Evolutionary conservation across 1,140 invertebrate genomes (phyloP).

Genomic region (Sitophilus oryzae): DNA sequence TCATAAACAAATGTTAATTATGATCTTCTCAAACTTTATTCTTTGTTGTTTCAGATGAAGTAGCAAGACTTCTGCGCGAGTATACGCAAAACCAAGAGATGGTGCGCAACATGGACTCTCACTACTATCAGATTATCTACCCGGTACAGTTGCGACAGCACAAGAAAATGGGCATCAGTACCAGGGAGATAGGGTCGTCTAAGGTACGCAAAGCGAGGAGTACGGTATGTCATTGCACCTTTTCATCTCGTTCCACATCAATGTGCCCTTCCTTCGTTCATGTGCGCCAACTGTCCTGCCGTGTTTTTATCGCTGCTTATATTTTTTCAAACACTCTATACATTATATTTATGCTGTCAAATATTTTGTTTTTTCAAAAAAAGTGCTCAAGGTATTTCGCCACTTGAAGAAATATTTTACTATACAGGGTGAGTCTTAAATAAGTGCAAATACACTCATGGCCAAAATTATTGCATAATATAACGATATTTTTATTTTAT

Average conservation of each 20-base stretch:
- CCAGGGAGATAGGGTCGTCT: constrained; percentile 73
- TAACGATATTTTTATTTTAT: no score
- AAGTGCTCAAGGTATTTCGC: no score
- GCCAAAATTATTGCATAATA: no score
- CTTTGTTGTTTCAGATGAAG: constrained; percentile 67
- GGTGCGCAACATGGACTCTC: constrained; percentile 79
- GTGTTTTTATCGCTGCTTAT: no score
- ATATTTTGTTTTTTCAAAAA: no score
- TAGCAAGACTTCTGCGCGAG: constrained; percentile 78
- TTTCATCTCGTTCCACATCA: constrained; percentile 34
- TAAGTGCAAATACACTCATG: no score
- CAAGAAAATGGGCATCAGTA: constrained; percentile 92
- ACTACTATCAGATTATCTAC: constrained; percentile 92
- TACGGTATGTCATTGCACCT: constrained; percentile 45
- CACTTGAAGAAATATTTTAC: no score
- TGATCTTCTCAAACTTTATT: no score
- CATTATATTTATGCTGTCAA: no score
- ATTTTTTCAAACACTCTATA: no score
- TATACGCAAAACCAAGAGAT: constrained; percentile 88
- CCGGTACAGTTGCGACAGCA: constrained; percentile 88
- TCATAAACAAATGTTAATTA: no score
- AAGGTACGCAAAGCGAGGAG: constrained; percentile 62
- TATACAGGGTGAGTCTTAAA: no score
- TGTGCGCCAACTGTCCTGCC: background rate
- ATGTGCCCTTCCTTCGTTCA: background rate